Evolutionary conservation across 2,888 invertebrate genomes (phyloP).

Genomic region (Cantharis flavilabris): DNA sequence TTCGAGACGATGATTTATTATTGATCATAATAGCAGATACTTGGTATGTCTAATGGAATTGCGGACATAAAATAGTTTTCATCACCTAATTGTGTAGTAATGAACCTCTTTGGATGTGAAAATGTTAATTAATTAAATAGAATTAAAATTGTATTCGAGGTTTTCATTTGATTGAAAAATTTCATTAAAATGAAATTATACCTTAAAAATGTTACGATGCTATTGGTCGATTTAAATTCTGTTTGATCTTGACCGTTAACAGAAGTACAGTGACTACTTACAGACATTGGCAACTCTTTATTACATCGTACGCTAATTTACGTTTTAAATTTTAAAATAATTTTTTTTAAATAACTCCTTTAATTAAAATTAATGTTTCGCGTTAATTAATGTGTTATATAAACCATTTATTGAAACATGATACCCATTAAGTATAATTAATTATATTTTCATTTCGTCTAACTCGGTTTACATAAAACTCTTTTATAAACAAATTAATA

Average conservation of each 20-base stretch:
- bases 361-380: neutral
- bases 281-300: no score
- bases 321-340: neutral
- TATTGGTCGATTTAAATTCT: neutral
- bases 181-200: neutral
- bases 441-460: neutral
- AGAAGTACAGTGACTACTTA: no score
- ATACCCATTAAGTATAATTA: neutral
- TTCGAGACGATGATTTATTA: neutral
- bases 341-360: neutral
- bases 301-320: no score
- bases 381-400: neutral
- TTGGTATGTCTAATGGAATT: neutral
- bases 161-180: neutral
- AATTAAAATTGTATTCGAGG: neutral
- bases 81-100: neutral
- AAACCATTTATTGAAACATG: neutral
- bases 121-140: neutral
- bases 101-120: neutral
- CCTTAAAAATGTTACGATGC: no score
- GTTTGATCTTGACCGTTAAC: neutral
- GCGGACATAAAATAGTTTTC: neutral
- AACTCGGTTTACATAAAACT: neutral
- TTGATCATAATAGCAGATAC: neutral
- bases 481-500: neutral